These are phyloP conservation scores for Muscina levida DNA, from an alignment of 2,888 invertebrate genomes.

Conservation along the genomic window DNA sequence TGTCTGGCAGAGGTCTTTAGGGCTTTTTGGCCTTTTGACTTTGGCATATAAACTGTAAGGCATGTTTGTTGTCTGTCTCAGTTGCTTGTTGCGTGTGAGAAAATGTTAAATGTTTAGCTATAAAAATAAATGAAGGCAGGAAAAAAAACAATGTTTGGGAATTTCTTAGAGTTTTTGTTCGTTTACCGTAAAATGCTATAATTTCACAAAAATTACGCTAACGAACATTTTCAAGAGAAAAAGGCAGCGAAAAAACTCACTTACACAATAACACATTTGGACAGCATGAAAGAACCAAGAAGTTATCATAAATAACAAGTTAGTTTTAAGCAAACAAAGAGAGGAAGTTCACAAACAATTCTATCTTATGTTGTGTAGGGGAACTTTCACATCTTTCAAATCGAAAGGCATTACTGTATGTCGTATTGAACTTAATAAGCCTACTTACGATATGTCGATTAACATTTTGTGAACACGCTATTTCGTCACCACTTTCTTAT, in stretches of 20 bases:
- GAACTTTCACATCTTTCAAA: too few species aligned
- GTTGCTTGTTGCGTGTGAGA: slow-evolving; percentile 63
- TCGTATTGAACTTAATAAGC: too few species aligned
- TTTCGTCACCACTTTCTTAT: too few species aligned
- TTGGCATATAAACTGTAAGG: slow-evolving; percentile 13
- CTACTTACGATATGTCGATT: too few species aligned
- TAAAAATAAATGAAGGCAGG: slow-evolving; percentile 38
- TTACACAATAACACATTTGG: slow-evolving; percentile 36
- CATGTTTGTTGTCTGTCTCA: slow-evolving; percentile 19
- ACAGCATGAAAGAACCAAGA: slow-evolving; percentile 45
- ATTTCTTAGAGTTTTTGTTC: slow-evolving; percentile 33
- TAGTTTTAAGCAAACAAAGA: too few species aligned
- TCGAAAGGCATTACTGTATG: too few species aligned
- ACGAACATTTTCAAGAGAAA: slow-evolving; percentile 58
- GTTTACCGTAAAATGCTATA: slow-evolving; percentile 60
- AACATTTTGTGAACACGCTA: too few species aligned
- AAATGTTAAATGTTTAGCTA: slow-evolving; percentile 57
- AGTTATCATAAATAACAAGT: too few species aligned
- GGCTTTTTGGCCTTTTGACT: neutral
- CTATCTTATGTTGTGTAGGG: too few species aligned
- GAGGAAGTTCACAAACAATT: too few species aligned
- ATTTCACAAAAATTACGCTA: slow-evolving; percentile 67
- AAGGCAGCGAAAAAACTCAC: slow-evolving; percentile 32
- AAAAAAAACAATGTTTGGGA: slow-evolving; percentile 49
- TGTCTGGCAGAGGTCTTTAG: neutral